phyloP scores from a whole-genome alignment of 2,888 invertebrate species.

The Chaitophorus viminalis region DNA sequence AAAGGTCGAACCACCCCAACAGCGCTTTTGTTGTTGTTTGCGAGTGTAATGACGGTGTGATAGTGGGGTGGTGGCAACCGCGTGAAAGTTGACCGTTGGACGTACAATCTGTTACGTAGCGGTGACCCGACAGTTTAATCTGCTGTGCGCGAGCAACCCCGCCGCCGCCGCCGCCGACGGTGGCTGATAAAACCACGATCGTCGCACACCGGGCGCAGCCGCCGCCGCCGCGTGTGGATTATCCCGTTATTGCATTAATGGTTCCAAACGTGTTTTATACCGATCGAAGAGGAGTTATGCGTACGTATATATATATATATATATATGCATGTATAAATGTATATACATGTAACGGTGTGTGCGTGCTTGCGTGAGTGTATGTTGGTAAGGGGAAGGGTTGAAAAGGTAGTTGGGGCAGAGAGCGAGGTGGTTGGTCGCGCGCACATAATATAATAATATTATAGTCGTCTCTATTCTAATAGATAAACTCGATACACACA shows the following conservation, averaged over 20 bases:
- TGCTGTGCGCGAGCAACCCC: conserved; percentile 1
- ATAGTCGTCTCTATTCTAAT: background rate
- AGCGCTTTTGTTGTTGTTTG: background rate
- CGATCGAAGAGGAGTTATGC: conserved; percentile 33
- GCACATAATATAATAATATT: background rate
- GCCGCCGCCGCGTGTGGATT: conserved; percentile 22
- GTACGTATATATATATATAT: background rate
- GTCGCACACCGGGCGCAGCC: conserved; percentile 29
- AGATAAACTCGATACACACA: background rate
- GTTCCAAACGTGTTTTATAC: conserved; percentile 10
- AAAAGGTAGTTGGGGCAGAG: background rate
- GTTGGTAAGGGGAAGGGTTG: background rate
- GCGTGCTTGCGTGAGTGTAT: background rate
- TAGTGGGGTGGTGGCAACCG: background rate
- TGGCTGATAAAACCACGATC: conserved; percentile 31
- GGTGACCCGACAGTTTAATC: conserved; percentile 55
- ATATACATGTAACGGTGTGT: background rate
- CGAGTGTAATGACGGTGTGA: background rate
- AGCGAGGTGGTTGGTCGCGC: background rate
- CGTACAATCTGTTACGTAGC: conserved; percentile 54
- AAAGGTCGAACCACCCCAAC: background rate
- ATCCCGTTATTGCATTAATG: conserved; percentile 49
- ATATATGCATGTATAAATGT: background rate
- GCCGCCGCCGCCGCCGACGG: conserved; percentile 11
- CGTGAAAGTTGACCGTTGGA: conserved; percentile 19